Evolutionary conservation across 1,140 invertebrate genomes (phyloP), one percentile per base, ranked within the genome.

Genomic region (Drosophila kohkoa): DNA sequence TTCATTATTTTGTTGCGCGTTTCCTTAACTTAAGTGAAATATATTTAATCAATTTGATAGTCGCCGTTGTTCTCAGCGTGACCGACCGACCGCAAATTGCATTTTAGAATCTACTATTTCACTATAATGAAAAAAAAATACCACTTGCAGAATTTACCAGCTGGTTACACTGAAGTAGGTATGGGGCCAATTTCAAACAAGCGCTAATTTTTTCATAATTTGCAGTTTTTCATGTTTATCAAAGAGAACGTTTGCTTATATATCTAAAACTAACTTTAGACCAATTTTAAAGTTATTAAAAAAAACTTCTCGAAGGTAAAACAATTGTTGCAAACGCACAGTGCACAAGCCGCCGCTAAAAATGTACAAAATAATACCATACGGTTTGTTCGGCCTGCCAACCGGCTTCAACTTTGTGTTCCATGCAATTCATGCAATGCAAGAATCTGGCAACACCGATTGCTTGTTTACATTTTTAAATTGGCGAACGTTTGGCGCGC

Each of bases 1-100:
- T 49, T 38, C 5, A 15, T 20, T 46, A 54, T 13, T 60, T 62
- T 69, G 57, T 49, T 69, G 32, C 49, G 45, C 35, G 35, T 38
- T 62, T 20, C n/a, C 32, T 55, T 41, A 62, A 62, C 20, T 41
- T 69, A 55, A 60, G 30, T 30, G 15, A 67, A 62, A 60, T 62
- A 60, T 62, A 75, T 75, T 70, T 63, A 75, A 75, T 75, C 72
- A 75, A 75, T 75, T 75, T 75, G 69, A 75, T 75, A 75, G 59
- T 70, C 57, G 65, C 71, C 71, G 71, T 74, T 74, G 71, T 68
- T 68, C 64, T 67, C 41, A 43, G 41, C 41, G 41, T 43, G 41
- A 43, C 41, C 41, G 41, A 43, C 41, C n/a, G n/a, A 43, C 41
- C 41, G n/a, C 41, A 43, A 43, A 13, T 43, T 13, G 41, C 11